Percentiles rank a stretch among this genome's conserved stretches.
Conservation (phyloP, 1,140 invertebrate species). For the Ceratitis capitata region DNA sequence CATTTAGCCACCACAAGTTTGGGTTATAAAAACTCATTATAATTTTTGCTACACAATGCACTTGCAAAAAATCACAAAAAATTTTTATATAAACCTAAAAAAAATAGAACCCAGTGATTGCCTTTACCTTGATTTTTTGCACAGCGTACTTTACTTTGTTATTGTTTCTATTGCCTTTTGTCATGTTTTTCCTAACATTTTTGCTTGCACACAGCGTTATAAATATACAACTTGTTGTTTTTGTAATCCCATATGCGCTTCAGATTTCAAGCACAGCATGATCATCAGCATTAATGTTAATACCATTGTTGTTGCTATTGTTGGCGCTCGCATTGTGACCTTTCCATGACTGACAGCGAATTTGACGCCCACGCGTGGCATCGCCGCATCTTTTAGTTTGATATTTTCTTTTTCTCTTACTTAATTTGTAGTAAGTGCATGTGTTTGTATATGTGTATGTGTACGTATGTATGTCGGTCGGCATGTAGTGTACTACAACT, state of each 20-base stretch:
- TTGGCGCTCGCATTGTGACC: background rate
- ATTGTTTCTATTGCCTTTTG: constrained; percentile 20
- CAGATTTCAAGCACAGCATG: background rate
- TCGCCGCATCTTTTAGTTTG: constrained; percentile 18
- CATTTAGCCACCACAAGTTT: constrained; percentile 54
- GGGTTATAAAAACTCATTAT: constrained; percentile 65
- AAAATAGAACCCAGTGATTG: background rate
- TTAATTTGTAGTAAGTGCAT: too few relatives aligned
- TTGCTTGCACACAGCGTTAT: background rate
- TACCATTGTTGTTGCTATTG: background rate
- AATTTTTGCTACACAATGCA: constrained; percentile 59
- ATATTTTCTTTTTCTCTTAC: background rate
- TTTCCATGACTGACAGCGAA: constrained; percentile 30
- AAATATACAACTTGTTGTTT: background rate
- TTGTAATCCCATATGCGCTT: constrained; percentile 13
- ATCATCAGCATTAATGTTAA: background rate
- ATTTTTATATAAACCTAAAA: background rate
- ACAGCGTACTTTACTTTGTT: background rate
- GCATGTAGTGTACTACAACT: background rate
- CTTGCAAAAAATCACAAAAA: constrained; percentile 2
- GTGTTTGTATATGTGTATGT: background rate
- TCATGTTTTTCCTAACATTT: background rate
- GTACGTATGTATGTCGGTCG: background rate
- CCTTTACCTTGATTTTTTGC: constrained; percentile 9
- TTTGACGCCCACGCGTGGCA: constrained; percentile 36